phyloP scores from a whole-genome alignment of 2,888 invertebrate species.

The Chrysina gloriosa region DNA sequence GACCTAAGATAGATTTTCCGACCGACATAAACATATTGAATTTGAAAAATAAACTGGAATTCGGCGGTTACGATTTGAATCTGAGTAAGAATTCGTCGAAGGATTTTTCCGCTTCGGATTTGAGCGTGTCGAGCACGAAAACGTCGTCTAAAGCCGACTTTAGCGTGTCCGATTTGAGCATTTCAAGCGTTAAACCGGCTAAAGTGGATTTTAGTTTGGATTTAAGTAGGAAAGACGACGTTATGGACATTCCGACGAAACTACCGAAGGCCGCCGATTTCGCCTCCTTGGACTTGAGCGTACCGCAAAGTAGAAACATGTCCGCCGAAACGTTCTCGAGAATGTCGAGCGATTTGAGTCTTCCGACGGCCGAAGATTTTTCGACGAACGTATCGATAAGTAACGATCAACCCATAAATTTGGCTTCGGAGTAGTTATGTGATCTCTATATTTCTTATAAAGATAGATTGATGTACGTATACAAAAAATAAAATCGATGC shows the following conservation, averaged over 20 bases:
- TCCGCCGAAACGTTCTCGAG: constrained; percentile 51
- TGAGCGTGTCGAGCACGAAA: constrained; percentile 68
- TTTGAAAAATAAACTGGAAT: constrained; percentile 67
- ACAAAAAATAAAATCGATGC: no score
- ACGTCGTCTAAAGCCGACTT: constrained; percentile 64
- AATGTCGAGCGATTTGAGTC: constrained; percentile 54
- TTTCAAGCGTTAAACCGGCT: constrained; percentile 63
- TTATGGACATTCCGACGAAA: constrained; percentile 69
- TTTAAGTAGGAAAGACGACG: constrained; percentile 54
- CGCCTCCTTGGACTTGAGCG: constrained; percentile 66
- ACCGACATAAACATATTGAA: constrained; percentile 68
- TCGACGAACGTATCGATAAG: constrained; percentile 30
- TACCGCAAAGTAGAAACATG: constrained; percentile 61
- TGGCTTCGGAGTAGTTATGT: constrained; percentile 42
- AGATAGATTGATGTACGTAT: background rate
- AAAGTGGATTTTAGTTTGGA: constrained; percentile 57
- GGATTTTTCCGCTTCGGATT: constrained; percentile 63
- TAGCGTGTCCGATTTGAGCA: constrained; percentile 65
- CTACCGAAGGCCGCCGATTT: constrained; percentile 71
- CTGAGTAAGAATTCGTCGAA: constrained; percentile 57
- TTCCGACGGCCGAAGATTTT: constrained; percentile 45
- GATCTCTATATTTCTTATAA: background rate
- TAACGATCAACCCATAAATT: constrained; percentile 50
- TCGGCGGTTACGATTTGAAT: constrained; percentile 63
- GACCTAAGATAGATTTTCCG: constrained; percentile 67